These are phyloP conservation scores for Pseudoatta argentina DNA, from an alignment of 1,140 invertebrate genomes.

Conservation along the genomic window DNA sequence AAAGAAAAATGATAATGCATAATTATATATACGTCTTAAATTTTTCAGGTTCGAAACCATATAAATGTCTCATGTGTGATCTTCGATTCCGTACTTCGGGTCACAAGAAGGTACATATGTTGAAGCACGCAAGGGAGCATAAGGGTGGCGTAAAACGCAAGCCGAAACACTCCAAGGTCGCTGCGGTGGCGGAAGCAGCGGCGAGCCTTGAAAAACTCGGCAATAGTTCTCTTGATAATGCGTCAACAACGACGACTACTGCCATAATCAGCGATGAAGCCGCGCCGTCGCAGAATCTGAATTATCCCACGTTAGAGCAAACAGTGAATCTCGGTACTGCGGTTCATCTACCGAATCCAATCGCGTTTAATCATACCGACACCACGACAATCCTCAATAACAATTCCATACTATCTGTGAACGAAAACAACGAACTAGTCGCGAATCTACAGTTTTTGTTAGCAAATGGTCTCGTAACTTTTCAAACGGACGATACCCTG, in stretches of 20 bases:
- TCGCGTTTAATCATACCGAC: constrained; percentile 75
- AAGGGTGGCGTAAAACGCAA: constrained; percentile 71
- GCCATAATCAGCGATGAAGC: constrained; percentile 10
- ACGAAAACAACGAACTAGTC: constrained; percentile 80
- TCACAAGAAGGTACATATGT: constrained; percentile 89
- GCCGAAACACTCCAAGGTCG: constrained; percentile 69
- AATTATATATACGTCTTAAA: constrained; percentile 40
- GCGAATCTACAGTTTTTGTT: constrained; percentile 81
- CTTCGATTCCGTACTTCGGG: constrained; percentile 90
- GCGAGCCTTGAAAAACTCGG: constrained; percentile 63
- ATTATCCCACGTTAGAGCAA: constrained; percentile 68
- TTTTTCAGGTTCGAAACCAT: constrained; percentile 88
- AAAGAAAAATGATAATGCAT: constrained; percentile 29
- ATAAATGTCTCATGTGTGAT: constrained; percentile 89
- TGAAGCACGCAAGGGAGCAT: constrained; percentile 87
- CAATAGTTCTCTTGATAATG: constrained; percentile 2
- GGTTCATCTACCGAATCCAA: constrained; percentile 71
- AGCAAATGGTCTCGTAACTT: constrained; percentile 79
- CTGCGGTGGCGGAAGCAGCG: constrained; percentile 67
- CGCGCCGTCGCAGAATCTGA: background rate
- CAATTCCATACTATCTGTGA: constrained; percentile 74
- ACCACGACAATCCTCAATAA: constrained; percentile 73
- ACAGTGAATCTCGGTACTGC: constrained; percentile 72
- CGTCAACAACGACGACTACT: background rate
- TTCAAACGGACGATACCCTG: constrained; percentile 78